Base-by-base conservation (phyloP, 35 echinoderm and acorn worm genomes). In the Ophiothrix spiculata region DNA sequence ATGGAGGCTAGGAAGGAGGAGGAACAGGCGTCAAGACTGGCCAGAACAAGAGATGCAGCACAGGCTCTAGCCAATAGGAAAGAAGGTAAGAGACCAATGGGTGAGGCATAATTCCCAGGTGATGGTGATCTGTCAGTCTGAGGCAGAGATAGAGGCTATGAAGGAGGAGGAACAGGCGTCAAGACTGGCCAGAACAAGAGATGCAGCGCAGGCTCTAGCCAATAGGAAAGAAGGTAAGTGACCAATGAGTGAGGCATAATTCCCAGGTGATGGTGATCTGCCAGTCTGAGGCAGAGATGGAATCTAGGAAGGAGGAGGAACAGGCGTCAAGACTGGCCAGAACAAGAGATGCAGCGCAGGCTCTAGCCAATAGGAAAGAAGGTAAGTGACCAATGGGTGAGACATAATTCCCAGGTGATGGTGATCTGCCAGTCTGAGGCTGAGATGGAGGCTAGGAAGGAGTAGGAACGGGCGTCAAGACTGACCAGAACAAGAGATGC, bases 241-340 rank as follows among this genome's bases (percentile, higher is more conserved):
- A n/a, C n/a, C n/a, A n/a, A n/a, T n/a, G n/a, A n/a, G n/a, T n/a
- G 28, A 56, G 75, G 15, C 85, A 93, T 31, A 37, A 84, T 34
- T 93, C 91, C 32, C 91, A 97, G 39, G 94, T 99, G 31, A 94
- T 99, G 96, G 96, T 94, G 39, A 93, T 94, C 84, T 90, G 89
- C 82, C 39, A 91, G 17, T 91, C 95, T 74, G 88, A 91, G 74
- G 94, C 64, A 79, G 92, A 99, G 63, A 73, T 79, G 0, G 78
- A 86, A 69, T 91, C 89, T 0, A 90, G 89, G 74, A 45, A 69
- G 32, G 85, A 93, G 39, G 92, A 99, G 23, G 89, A 91, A 15
- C 85, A 91, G 38, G 40, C 75, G 25, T 31, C 84, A 31, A 81
- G 79, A 28, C 78, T 99, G 21, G 80, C 80, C 25, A 88, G 86